phyloP scores from a whole-genome alignment of 37 sponge, comb jelly and placozoan genomes.

The Halichondria panicea region DNA sequence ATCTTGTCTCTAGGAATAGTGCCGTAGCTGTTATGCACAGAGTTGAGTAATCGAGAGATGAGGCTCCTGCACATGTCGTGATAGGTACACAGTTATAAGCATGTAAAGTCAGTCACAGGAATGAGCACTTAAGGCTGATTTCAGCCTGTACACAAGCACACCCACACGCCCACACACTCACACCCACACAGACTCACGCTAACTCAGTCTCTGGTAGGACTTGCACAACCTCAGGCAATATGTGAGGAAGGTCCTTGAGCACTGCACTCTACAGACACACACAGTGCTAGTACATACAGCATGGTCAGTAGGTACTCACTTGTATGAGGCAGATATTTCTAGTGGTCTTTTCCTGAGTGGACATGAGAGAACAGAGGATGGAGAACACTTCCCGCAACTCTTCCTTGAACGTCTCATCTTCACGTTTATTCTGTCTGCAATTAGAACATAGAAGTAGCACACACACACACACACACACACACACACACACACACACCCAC shows the following conservation, averaged over 20 bases:
- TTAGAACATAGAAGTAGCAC: too few species aligned
- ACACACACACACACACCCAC: too few species aligned
- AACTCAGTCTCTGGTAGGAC: constrained; percentile 14
- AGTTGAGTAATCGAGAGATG: constrained; percentile 31
- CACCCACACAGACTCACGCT: constrained; percentile 33
- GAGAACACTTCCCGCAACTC: constrained; percentile 15
- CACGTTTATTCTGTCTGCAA: constrained; percentile 6
- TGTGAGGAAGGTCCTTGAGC: constrained; percentile 29
- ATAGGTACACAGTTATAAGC: background rate
- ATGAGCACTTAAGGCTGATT: background rate
- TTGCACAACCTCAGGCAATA: constrained; percentile 30
- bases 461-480: too few species aligned
- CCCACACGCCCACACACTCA: too few species aligned
- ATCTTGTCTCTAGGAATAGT: constrained; percentile 33
- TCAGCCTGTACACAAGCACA: too few species aligned
- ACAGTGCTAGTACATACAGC: background rate
- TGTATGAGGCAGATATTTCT: constrained; percentile 6
- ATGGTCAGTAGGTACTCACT: background rate
- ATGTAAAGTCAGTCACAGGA: background rate
- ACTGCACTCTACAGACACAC: constrained; percentile 21
- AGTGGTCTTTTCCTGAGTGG: constrained; percentile 13
- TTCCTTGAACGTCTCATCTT: constrained; percentile 20
- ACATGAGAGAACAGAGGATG: constrained; percentile 5
- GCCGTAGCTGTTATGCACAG: constrained; percentile 24
- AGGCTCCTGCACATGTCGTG: constrained; percentile 4